Evolutionary conservation across 2,113 vertebrate genomes (phyloP).

Genomic region (Oncorhynchus clarkii): DNA sequence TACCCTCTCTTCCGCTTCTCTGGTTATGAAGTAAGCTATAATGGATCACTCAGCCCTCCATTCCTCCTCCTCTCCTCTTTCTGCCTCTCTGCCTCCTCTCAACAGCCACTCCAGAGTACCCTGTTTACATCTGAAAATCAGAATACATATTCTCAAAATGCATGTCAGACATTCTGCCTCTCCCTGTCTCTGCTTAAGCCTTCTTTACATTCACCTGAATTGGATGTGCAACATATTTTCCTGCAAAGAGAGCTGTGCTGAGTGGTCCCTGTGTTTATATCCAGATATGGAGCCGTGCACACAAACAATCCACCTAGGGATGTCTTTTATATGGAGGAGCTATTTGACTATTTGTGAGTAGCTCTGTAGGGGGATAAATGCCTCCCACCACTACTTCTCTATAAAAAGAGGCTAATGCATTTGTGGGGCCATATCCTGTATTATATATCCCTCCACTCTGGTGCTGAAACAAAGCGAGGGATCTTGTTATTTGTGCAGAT

Average conservation of each 20-base stretch:
- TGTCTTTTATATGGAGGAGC: slow-evolving; percentile 9
- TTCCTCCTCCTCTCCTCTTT: background rate
- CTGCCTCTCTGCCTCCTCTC: slow-evolving; percentile 34
- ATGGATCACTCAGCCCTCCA: slow-evolving; percentile 37
- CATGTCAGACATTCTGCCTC: background rate
- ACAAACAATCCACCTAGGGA: background rate
- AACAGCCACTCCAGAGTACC: slow-evolving; percentile 31
- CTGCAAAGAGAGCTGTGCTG: background rate
- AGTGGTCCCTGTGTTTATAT: background rate
- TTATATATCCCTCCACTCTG: slow-evolving; percentile 6
- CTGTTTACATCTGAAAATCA: slow-evolving; percentile 44
- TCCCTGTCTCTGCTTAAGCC: background rate
- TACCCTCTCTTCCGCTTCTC: background rate
- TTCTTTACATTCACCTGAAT: background rate
- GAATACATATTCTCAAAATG: slow-evolving; percentile 1
- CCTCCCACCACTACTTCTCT: background rate
- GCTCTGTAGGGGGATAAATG: background rate
- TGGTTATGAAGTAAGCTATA: slow-evolving; percentile 30
- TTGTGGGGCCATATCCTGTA: background rate
- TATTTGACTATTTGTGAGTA: slow-evolving; percentile 1
- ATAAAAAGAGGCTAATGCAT: background rate
- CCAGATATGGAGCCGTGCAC: background rate
- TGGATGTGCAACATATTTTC: slow-evolving; percentile 1
- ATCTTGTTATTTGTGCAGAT: background rate
- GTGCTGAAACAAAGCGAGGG: slow-evolving; percentile 11